These are phyloP conservation scores for Muntiacus muntjak DNA, from an alignment of 2,113 vertebrate genomes.

Conservation along the genomic window DNA sequence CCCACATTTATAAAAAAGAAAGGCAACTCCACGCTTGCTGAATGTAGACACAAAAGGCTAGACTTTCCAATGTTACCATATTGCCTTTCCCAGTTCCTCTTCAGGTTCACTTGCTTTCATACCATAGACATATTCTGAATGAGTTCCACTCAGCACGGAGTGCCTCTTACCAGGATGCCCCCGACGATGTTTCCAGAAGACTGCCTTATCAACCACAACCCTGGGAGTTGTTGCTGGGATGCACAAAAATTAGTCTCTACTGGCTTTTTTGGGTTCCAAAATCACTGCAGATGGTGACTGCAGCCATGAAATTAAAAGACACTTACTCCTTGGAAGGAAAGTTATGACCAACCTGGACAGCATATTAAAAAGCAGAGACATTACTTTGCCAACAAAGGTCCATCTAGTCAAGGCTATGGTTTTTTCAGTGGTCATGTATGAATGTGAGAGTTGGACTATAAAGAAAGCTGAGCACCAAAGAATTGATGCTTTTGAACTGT, in stretches of 20 bases:
- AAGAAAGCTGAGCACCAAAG: background rate
- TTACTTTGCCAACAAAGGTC: background rate
- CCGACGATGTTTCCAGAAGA: background rate
- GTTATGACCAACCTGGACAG: background rate
- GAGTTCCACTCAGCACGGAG: background rate
- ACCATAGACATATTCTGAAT: background rate
- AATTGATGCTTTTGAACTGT: background rate
- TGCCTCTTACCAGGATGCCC: background rate
- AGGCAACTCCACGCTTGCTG: background rate
- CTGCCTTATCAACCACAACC: background rate
- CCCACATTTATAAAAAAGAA: background rate
- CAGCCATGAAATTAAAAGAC: background rate
- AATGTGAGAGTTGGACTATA: background rate
- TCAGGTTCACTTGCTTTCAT: background rate
- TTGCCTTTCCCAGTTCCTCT: background rate
- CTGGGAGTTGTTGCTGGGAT: background rate
- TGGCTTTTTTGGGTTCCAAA: background rate
- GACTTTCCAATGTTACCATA: background rate
- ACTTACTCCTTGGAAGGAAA: background rate
- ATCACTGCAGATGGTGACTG: background rate
- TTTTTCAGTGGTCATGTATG: background rate
- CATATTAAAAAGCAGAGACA: background rate
- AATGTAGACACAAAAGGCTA: background rate
- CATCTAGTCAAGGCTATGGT: background rate
- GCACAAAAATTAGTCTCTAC: background rate